Evolutionary conservation across 2,113 vertebrate species (phyloP).

Genomic region (Oostethus manadensis): DNA sequence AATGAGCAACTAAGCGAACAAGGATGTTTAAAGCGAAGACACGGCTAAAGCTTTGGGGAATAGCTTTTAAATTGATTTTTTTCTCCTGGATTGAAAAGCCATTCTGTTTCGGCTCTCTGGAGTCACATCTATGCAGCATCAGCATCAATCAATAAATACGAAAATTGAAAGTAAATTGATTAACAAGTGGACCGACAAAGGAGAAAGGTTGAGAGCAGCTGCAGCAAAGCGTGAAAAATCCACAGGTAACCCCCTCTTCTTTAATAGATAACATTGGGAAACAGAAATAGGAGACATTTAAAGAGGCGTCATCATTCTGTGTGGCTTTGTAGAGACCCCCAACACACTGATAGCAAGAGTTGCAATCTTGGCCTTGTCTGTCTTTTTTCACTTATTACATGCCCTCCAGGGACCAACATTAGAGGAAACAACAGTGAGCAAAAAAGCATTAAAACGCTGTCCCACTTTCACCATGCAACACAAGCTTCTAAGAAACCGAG

Average conservation of each 20-base stretch:
- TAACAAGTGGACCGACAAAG: constrained; percentile 8
- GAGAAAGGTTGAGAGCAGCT: constrained; percentile 1
- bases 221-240: constrained; percentile 11
- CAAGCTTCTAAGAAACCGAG: constrained; percentile 54
- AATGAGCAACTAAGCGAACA: constrained; percentile 37
- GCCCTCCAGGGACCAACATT: constrained; percentile 80
- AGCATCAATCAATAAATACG: constrained; percentile 41
- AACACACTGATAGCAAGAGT: constrained; percentile 79
- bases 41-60: constrained; percentile 24
- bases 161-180: constrained; percentile 40
- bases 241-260: constrained; percentile 9
- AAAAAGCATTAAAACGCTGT: constrained; percentile 74
- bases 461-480: constrained; percentile 70
- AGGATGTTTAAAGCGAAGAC: constrained; percentile 28
- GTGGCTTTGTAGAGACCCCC: constrained; percentile 77
- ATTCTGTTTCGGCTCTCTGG: constrained; percentile 34
- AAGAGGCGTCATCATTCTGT: constrained; percentile 75
- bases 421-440: constrained; percentile 79
- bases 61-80: constrained; percentile 37
- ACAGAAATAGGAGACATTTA: constrained; percentile 35
- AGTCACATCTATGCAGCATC: constrained; percentile 41
- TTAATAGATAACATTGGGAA: constrained; percentile 18
- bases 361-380: constrained; percentile 79
- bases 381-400: constrained; percentile 55
- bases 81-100: constrained; percentile 36